A percentile compares a stretch with the other conserved stretches of the same genome.
These are phyloP conservation scores for Manduca sexta DNA, from an alignment of 1,140 invertebrate species.

Conservation along the genomic window DNA sequence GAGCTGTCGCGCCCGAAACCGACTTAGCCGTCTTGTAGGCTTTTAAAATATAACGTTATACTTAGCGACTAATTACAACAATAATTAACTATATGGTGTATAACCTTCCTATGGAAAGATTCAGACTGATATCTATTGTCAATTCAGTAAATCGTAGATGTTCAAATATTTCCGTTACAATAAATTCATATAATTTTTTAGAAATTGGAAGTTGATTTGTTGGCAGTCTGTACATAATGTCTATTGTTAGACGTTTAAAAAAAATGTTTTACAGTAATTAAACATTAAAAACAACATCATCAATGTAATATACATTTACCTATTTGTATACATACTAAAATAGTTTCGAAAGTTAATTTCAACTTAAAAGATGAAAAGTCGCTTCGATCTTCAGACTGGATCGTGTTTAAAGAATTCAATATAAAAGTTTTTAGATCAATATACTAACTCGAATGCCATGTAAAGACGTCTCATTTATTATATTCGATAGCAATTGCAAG, in stretches of 20 bases:
- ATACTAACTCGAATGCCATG: not conserved
- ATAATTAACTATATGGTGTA: conserved; percentile 26
- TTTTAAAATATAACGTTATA: conserved; percentile 41
- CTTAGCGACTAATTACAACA: conserved; percentile 65
- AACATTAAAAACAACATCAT: not conserved
- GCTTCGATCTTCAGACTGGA: conserved; percentile 27
- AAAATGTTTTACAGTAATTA: too few species aligned
- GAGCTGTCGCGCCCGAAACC: conserved; percentile 23
- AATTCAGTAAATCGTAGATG: too few species aligned
- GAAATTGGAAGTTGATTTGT: not conserved
- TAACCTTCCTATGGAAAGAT: not conserved
- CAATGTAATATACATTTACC: too few species aligned
- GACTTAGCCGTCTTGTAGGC: conserved; percentile 65
- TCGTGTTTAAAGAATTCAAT: conserved; percentile 17
- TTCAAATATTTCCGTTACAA: conserved; percentile 1
- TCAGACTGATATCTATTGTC: too few species aligned
- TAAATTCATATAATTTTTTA: not conserved
- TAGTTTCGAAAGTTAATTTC: too few species aligned
- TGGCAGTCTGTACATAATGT: not conserved
- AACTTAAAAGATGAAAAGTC: conserved; percentile 5
- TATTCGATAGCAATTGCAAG: not conserved
- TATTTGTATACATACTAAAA: too few species aligned
- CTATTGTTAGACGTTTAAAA: not conserved
- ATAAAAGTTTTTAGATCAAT: conserved; percentile 7
- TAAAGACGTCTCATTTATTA: conserved; percentile 1